Base-by-base conservation (phyloP, 2,888 invertebrate species). In the Alviniconcha strummeri region DNA sequence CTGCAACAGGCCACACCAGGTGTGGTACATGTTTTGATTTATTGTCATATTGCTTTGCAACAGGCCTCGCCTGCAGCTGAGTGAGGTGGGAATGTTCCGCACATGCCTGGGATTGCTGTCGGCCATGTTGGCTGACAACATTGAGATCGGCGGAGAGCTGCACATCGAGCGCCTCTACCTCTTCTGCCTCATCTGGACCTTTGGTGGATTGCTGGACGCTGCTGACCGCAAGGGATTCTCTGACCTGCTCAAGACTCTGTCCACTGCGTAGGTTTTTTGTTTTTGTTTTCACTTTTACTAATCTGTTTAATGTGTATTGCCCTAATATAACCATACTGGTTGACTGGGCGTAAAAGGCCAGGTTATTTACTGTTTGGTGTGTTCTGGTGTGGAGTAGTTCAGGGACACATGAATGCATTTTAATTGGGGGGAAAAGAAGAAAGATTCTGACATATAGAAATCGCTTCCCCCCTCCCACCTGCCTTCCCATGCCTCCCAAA, bases 111-210 rank as follows among this genome's bases (percentile, higher is more conserved):
- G 91, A 36, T 88, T 94, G 60, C 88, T 94, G 86, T 92, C 93
- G 9, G 92, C 93, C 86, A 94, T 94, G 93, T 87, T 94, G 88
- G 92, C 92, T 19, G 93, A 94, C 87, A 93, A 93, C 86, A 91
- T 91, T 8, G 93, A 93, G 89, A 91, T 94, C n/a, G 93, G 93
- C 13, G 93, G 93, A 64, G 93, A 93, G 85, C 88, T 92, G 13
- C 94, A 93, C 87, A 92, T 93, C 71, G 93, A 93, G 87, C 85
- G 94, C 72, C 90, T 94, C 15, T 94, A 90, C 85, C 88, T 94
- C 64, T 94, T 94, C 89, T 93, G 93, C 88, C 91, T 94, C 78
- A 92, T 94, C 85, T 94, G 94, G 93, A 90, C 93, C 17, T 93
- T 92, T 88, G 93, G 93, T 67, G 93, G 93, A 13, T 87, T 93